A percentile compares a stretch with the other conserved stretches of the same genome.
Conservation (phyloP, 2,797 vertebrate species). For the Linurgus olivaceus region DNA sequence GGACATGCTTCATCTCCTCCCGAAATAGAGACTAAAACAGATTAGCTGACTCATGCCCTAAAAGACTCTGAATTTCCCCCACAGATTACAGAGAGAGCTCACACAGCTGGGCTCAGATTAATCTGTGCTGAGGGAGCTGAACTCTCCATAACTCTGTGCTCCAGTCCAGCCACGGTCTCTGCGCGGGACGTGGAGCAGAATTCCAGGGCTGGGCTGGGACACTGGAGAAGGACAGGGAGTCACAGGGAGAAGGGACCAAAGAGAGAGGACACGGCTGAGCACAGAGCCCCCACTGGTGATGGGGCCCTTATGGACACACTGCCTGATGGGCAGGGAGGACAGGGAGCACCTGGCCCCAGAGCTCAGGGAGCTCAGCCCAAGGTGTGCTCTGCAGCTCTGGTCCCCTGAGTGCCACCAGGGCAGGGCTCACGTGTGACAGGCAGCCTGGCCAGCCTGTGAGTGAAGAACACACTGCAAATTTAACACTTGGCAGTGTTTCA, state of each 20-base stretch:
- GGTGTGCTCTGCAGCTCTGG: rapidly evolving
- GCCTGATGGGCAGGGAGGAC: not conserved
- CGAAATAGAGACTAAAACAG: slow-evolving; percentile 32
- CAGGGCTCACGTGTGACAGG: not conserved
- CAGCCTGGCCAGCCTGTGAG: rapidly evolving
- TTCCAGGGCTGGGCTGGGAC: not conserved
- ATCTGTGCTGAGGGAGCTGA: not conserved
- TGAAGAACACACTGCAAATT: not conserved
- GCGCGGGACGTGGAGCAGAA: not conserved
- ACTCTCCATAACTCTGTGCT: rapidly evolving
- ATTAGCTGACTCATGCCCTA: slow-evolving; percentile 44
- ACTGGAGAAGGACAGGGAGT: not conserved
- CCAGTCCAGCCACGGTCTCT: rapidly evolving
- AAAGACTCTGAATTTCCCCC: not conserved
- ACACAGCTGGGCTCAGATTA: not conserved
- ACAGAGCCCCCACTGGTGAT: not conserved
- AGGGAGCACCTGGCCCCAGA: not conserved
- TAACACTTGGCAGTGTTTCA: not conserved
- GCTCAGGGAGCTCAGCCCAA: not conserved
- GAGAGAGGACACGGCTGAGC: not conserved
- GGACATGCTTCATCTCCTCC: slow-evolving; percentile 22
- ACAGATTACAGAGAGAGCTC: not conserved
- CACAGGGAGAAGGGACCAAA: too few relatives aligned
- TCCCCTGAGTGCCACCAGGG: not conserved
- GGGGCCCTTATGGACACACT: rapidly evolving